Base-by-base conservation (phyloP, 2,113 vertebrate species). In the Furnarius figulus region DNA sequence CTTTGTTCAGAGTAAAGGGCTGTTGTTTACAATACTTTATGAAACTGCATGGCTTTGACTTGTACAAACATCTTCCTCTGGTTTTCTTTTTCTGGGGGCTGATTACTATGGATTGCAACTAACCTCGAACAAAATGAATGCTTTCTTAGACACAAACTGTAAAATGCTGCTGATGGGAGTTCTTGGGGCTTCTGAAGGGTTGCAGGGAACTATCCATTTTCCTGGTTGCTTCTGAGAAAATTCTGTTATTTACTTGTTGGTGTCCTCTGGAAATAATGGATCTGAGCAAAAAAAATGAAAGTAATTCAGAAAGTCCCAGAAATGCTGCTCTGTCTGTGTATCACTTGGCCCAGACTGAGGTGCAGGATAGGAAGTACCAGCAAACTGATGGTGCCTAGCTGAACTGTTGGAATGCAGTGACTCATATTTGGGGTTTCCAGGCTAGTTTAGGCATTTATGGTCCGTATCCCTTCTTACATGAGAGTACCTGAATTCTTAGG, bases 91-190 rank as follows among this genome's bases (percentile, higher is more conserved):
- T 40, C 42, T 30, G 71, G 19, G 14, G 5, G 2, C 46, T 1
- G 1, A 30, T 75, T 46, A 44, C 10, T 19, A 11, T 0, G 1
- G 55, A 67, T 87, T 1, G 1, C 27, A 49, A 58, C 28, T 65
- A 53, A 83, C 25, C 39, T 82, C 21, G 46, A 52, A 42, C 0
- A 0, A 58, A 87, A 82, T n/a, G 5, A 33, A 13, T 82, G 28
- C 46, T 87, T 39, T 81, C 40, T 82, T 17, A 3, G 25, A n/a
- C 42, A 28, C 17, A 56, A 59, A 30, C 12, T 0, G 0, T 77
- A 39, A 74, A 52, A 27, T 81, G 27, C 25, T 81, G 70, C 23
- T 74, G 13, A 6, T 70, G 49, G 14, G 27, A 71, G 53, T 52
- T 90, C 67, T 53, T 71, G 18, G 28, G 61, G 37, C 56, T 91